Evolutionary conservation across 2,113 vertebrate species (phyloP).

Genomic region (Dissostichus mawsoni): DNA sequence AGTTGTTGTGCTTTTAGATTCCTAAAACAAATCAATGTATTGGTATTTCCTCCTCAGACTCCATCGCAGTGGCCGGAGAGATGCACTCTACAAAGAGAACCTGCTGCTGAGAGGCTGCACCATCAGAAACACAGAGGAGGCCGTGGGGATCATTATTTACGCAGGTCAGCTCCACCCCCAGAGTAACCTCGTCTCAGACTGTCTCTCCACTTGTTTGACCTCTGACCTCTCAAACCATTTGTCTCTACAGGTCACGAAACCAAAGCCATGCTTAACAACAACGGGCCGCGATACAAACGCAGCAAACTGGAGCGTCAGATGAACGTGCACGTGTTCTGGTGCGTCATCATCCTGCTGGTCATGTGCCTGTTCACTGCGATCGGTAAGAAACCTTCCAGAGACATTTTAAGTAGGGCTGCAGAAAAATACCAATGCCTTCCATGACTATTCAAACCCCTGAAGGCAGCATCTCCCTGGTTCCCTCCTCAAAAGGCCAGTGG

Average conservation of each 20-base stretch:
- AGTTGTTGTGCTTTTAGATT: too few species aligned
- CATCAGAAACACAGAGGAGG: slow-evolving; percentile 95
- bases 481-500: too few species aligned
- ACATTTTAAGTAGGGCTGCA: too few species aligned
- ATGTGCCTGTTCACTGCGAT: slow-evolving; percentile 95
- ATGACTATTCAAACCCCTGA: too few species aligned
- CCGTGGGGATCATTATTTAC: slow-evolving; percentile 95
- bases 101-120: slow-evolving; percentile 96
- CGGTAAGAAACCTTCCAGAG: slow-evolving; percentile 83
- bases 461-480: too few species aligned
- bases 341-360: slow-evolving; percentile 93
- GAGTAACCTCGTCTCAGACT: not conserved
- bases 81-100: slow-evolving; percentile 94
- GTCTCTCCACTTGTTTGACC: not conserved
- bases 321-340: slow-evolving; percentile 97
- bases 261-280: slow-evolving; percentile 98
- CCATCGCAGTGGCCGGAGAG: slow-evolving; percentile 88
- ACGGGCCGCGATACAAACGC: slow-evolving; percentile 96
- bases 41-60: slow-evolving; percentile 76
- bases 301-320: slow-evolving; percentile 97
- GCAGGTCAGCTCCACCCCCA: slow-evolving; percentile 85
- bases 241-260: slow-evolving; percentile 93
- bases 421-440: too few species aligned
- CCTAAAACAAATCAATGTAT: too few species aligned
- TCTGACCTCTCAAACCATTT: not conserved